Conservation (phyloP, 2,797 vertebrate species). For the Protosalanx chinensis region DNA sequence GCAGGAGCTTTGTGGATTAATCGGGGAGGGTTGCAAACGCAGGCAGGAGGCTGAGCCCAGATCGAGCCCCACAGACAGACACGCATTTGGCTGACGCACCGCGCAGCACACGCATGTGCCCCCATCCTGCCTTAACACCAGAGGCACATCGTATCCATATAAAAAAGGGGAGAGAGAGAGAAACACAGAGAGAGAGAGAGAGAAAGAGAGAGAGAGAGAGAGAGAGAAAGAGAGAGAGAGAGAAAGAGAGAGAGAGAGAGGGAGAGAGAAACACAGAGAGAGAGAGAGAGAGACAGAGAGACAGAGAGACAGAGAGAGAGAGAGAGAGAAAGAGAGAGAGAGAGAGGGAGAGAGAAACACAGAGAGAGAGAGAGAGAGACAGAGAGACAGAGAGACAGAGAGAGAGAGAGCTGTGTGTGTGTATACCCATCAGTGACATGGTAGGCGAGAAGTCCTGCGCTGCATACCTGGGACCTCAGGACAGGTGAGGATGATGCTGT, state of each 20-base stretch:
- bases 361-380: neutral
- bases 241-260: too few relatives aligned
- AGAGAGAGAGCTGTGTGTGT: neutral
- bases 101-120: neutral
- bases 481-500: constrained; percentile 80
- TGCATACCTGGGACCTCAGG: constrained; percentile 78
- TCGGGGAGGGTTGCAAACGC: constrained; percentile 29
- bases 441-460: neutral
- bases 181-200: too few relatives aligned
- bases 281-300: neutral
- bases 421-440: too few relatives aligned
- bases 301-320: too few relatives aligned
- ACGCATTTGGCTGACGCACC: constrained; percentile 11
- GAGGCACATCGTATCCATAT: neutral
- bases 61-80: constrained; percentile 23
- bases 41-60: constrained; percentile 24
- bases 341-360: too few relatives aligned
- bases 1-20: constrained; percentile 44
- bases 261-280: too few relatives aligned
- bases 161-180: too few relatives aligned
- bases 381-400: neutral
- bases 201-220: too few relatives aligned
- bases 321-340: too few relatives aligned
- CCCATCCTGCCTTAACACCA: constrained; percentile 6
- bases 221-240: too few relatives aligned